Evolutionary conservation across 2,888 invertebrate species (phyloP).

Genomic region (Phalera bucephala): DNA sequence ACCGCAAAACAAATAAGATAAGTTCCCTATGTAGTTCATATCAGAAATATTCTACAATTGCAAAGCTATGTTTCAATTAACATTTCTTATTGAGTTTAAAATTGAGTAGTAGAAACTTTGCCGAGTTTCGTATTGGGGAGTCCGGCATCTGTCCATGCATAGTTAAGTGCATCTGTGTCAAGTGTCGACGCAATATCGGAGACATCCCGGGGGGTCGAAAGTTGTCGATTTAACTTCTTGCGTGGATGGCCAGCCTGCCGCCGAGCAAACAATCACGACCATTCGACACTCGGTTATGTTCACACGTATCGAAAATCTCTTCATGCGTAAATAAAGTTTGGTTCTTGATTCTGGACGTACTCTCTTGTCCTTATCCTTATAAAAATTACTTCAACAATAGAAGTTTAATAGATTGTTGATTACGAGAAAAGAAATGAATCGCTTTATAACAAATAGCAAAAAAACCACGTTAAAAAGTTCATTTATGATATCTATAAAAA

Average conservation of each 20-base stretch:
- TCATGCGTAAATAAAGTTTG: slow-evolving; percentile 61
- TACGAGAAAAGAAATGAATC: no score
- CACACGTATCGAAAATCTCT: slow-evolving; percentile 46
- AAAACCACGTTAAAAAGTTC: no score
- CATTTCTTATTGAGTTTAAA: slow-evolving; percentile 50
- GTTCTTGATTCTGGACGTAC: no score
- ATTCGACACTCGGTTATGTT: slow-evolving; percentile 24
- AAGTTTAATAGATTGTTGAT: no score
- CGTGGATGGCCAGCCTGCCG: slow-evolving; percentile 28
- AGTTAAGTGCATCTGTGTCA: slow-evolving; percentile 74
- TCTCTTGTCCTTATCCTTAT: no score
- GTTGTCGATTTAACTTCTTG: slow-evolving; percentile 62
- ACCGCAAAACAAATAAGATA: no score
- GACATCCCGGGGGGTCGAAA: slow-evolving; percentile 46
- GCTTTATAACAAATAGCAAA: no score
- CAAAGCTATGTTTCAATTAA: background rate
- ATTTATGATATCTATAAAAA: no score
- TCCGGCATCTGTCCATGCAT: slow-evolving; percentile 72
- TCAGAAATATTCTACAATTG: no score
- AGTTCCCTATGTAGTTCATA: no score
- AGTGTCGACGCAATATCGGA: slow-evolving; percentile 72
- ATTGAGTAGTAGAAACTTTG: slow-evolving; percentile 58
- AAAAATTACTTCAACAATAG: no score
- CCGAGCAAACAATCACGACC: slow-evolving; percentile 37
- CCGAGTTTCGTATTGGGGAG: slow-evolving; percentile 57